These are phyloP conservation scores for Stratiolaelaps scimitus DNA, from an alignment of 1,140 invertebrate genomes.

Conservation along the genomic window DNA sequence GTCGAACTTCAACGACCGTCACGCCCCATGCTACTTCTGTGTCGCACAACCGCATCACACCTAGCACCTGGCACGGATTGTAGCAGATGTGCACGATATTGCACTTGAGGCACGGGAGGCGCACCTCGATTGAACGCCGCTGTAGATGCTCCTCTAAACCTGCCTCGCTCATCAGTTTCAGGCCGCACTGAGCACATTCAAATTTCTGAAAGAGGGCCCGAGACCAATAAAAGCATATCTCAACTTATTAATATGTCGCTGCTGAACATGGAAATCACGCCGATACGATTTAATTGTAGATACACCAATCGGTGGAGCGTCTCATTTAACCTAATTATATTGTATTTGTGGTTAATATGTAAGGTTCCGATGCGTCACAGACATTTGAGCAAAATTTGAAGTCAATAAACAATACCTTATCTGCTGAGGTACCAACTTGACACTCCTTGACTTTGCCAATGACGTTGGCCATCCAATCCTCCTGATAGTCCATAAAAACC, in stretches of 20 bases:
- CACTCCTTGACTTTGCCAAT: not conserved
- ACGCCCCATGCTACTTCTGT: conserved; percentile 16
- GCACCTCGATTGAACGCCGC: conserved; percentile 12
- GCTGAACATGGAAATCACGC: no score
- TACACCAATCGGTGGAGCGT: no score
- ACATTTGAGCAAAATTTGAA: no score
- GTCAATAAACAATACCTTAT: no score
- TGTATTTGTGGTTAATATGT: no score
- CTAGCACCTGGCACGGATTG: conserved; percentile 23
- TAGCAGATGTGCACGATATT: conserved; percentile 20
- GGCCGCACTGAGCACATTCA: conserved; percentile 8
- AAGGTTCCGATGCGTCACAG: no score
- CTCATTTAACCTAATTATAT: no score
- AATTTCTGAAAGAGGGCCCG: conserved; percentile 9
- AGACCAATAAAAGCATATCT: no score
- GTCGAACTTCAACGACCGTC: conserved; percentile 2
- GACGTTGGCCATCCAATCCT: conserved; percentile 9
- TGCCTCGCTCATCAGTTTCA: conserved; percentile 2
- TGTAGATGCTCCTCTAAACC: conserved; percentile 18
- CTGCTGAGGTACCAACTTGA: no score
- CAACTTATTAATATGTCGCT: no score
- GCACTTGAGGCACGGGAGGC: conserved; percentile 19
- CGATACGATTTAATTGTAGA: no score
- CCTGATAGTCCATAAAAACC: conserved; percentile 21
- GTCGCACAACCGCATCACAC: conserved; percentile 10